Evolutionary conservation across 2,113 vertebrate species (phyloP).

Genomic region (Turdus rufiventris): DNA sequence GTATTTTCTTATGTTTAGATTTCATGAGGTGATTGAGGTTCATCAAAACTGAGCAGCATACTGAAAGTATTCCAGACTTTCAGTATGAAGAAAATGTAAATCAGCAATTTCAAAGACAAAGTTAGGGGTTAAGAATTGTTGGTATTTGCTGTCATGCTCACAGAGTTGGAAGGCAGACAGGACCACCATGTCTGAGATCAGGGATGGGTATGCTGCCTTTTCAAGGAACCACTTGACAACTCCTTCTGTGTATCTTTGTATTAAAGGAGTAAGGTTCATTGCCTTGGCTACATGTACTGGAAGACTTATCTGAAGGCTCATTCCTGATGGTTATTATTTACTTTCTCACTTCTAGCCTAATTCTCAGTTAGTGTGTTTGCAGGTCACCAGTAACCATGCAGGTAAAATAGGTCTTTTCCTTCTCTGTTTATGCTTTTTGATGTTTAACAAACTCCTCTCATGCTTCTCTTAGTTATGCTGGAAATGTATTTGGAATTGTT

Average conservation of each 20-base stretch:
- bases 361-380: background rate
- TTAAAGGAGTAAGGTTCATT: background rate
- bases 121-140: background rate
- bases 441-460: background rate
- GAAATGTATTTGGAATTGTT: background rate
- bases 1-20: background rate
- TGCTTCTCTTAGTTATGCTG: background rate
- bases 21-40: background rate
- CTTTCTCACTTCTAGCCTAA: background rate
- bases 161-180: background rate
- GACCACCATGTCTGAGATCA: background rate
- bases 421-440: background rate
- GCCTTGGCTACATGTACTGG: constrained; percentile 17
- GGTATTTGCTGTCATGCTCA: background rate
- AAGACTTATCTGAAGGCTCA: background rate
- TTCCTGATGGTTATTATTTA: background rate
- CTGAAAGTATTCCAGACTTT: background rate
- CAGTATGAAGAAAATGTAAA: background rate
- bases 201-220: background rate
- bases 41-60: background rate
- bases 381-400: background rate
- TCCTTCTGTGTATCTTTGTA: background rate
- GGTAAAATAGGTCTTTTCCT: background rate
- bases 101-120: background rate
- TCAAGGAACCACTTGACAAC: background rate